A percentile compares a stretch with the other conserved stretches of the same genome.
phyloP scores from a whole-genome alignment of 2,888 invertebrate species.

The Cephus pygmeus region DNA sequence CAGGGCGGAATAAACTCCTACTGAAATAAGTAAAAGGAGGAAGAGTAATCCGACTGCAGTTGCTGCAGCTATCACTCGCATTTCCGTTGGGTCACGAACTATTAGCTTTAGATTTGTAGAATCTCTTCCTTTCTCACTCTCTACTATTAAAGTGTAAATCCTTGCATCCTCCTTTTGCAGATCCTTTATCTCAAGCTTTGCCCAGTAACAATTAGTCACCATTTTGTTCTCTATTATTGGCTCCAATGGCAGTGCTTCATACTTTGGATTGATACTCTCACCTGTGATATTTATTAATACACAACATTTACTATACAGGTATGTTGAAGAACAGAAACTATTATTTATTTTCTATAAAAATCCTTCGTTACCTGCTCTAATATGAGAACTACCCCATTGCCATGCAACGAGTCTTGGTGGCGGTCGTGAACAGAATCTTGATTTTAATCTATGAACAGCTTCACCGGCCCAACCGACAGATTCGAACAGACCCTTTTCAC shows the following conservation, averaged over 20 bases:
- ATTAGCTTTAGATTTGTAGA: slow-evolving; percentile 56
- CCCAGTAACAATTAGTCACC: slow-evolving; percentile 79
- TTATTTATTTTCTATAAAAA: not conserved
- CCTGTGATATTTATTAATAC: slow-evolving; percentile 49
- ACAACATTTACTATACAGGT: not conserved
- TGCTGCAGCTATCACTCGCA: slow-evolving; percentile 57
- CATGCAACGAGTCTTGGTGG: slow-evolving; percentile 84
- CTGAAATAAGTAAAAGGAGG: slow-evolving; percentile 49
- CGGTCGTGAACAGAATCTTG: slow-evolving; percentile 68
- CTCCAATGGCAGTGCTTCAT: slow-evolving; percentile 59
- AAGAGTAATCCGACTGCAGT: slow-evolving; percentile 54
- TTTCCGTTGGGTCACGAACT: slow-evolving; percentile 60
- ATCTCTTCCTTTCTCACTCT: slow-evolving; percentile 88
- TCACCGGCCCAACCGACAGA: slow-evolving; percentile 60
- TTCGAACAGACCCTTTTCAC: slow-evolving; percentile 54
- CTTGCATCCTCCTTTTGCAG: slow-evolving; percentile 84
- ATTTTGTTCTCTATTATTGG: slow-evolving; percentile 58
- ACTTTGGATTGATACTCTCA: slow-evolving; percentile 58
- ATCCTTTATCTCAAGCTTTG: slow-evolving; percentile 80
- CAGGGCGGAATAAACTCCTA: slow-evolving; percentile 50
- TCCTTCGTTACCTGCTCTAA: slow-evolving; percentile 52
- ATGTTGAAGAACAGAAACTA: not conserved
- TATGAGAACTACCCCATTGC: slow-evolving; percentile 80
- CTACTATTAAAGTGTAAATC: slow-evolving; percentile 86
- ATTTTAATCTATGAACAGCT: slow-evolving; percentile 54